Evolutionary conservation across 2,797 vertebrate species (phyloP).

Genomic region (Orestias chungarensis): DNA sequence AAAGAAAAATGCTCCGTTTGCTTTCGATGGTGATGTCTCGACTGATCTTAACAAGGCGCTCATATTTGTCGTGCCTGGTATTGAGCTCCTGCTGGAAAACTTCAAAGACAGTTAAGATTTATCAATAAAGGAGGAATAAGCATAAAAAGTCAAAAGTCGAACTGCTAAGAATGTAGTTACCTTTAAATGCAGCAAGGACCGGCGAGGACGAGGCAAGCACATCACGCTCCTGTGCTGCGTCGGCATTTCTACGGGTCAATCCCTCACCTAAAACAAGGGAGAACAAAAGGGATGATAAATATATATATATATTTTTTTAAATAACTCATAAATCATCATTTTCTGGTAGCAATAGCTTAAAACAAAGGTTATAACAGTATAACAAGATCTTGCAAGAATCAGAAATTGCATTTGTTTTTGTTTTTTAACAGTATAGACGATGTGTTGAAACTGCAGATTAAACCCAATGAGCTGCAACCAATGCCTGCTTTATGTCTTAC

Average conservation of each 20-base stretch:
- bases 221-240: slow-evolving; percentile 76
- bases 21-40: slow-evolving; percentile 97
- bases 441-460: too few relatives aligned
- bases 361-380: too few relatives aligned
- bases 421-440: too few relatives aligned
- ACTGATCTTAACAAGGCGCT: slow-evolving; percentile 94
- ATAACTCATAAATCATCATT: too few relatives aligned
- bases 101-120: slow-evolving; percentile 47
- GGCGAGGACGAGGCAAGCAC: slow-evolving; percentile 77
- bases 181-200: slow-evolving; percentile 86
- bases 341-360: too few relatives aligned
- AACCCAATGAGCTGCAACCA: background rate
- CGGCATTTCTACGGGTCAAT: slow-evolving; percentile 83
- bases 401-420: too few relatives aligned
- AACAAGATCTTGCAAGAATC: too few relatives aligned
- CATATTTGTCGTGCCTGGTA: slow-evolving; percentile 93
- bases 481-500: background rate
- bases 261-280: slow-evolving; percentile 71
- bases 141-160: background rate
- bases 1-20: slow-evolving; percentile 95
- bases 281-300: background rate
- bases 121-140: background rate
- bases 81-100: slow-evolving; percentile 96
- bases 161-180: slow-evolving; percentile 59
- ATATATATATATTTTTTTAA: too few relatives aligned